Conservation (phyloP, 2,797 vertebrate genomes). For the Microhierax caerulescens region DNA sequence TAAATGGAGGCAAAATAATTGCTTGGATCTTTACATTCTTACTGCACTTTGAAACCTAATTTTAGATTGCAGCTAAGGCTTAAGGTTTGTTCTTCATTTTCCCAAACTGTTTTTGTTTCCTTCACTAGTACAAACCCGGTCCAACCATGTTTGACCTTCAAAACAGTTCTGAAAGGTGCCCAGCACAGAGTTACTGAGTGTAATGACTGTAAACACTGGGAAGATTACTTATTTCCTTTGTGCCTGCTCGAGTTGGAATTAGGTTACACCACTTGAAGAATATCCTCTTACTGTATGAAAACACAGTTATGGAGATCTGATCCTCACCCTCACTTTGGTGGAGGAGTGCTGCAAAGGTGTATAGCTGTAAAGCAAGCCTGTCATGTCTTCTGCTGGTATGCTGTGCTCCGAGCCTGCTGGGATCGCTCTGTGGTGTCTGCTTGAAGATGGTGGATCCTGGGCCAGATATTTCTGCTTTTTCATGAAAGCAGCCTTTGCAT, state of each 20-base stretch:
- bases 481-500: background rate
- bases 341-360: background rate
- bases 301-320: background rate
- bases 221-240: slow-evolving; percentile 30
- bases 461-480: background rate
- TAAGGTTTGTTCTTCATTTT: slow-evolving; percentile 15
- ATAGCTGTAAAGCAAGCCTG: background rate
- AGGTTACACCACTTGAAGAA: background rate
- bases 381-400: fast-evolving
- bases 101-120: background rate
- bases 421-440: background rate
- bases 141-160: slow-evolving; percentile 10
- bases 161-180: background rate
- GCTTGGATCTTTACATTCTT: background rate
- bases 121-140: background rate
- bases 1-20: background rate
- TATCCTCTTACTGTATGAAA: background rate
- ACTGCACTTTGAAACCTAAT: background rate
- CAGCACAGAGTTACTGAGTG: background rate
- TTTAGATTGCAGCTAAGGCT: background rate
- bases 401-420: background rate
- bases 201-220: slow-evolving; percentile 10
- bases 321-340: background rate
- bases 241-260: background rate
- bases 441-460: background rate